Percentiles rank a stretch among this genome's conserved stretches.
Evolutionary conservation across 2,113 vertebrate species (phyloP).

Genomic region (Bettongia penicillata): DNA sequence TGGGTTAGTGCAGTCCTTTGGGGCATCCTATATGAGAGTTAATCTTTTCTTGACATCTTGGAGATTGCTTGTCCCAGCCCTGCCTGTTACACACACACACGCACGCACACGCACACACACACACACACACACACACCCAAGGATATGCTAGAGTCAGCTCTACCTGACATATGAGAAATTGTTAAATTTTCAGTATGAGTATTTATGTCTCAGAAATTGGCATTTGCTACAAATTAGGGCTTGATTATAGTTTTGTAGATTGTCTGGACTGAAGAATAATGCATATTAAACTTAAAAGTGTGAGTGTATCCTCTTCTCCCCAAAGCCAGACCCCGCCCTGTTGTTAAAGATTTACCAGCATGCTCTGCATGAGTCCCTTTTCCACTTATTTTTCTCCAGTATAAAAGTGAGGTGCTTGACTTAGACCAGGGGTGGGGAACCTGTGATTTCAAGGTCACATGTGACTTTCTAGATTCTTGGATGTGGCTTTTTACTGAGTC

Average conservation of each 20-base stretch:
- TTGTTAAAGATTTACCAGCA: too few relatives aligned
- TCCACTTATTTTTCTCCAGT: neutral
- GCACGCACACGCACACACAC: too few relatives aligned
- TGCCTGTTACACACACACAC: neutral
- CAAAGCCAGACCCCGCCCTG: too few relatives aligned
- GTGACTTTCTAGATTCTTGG: too few relatives aligned
- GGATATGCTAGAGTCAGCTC: neutral
- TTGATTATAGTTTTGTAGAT: neutral
- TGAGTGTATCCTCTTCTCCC: too few relatives aligned
- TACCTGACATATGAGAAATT: neutral
- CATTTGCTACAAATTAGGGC: neutral
- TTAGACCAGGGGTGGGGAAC: too few relatives aligned
- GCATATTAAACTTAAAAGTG: neutral
- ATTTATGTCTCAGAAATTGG: neutral
- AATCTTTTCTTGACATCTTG: neutral
- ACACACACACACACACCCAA: neutral
- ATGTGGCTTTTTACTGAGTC: too few relatives aligned
- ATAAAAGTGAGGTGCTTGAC: neutral
- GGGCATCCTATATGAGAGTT: neutral
- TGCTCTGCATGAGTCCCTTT: too few relatives aligned
- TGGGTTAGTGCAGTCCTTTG: neutral
- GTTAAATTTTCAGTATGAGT: neutral
- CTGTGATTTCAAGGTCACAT: too few relatives aligned
- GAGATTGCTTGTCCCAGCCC: conserved; percentile 2
- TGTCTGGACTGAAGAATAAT: neutral